Evolutionary conservation across 2,888 invertebrate species (phyloP), one percentile per base, ranked within the genome.

Genomic region (Lagria hirta): DNA sequence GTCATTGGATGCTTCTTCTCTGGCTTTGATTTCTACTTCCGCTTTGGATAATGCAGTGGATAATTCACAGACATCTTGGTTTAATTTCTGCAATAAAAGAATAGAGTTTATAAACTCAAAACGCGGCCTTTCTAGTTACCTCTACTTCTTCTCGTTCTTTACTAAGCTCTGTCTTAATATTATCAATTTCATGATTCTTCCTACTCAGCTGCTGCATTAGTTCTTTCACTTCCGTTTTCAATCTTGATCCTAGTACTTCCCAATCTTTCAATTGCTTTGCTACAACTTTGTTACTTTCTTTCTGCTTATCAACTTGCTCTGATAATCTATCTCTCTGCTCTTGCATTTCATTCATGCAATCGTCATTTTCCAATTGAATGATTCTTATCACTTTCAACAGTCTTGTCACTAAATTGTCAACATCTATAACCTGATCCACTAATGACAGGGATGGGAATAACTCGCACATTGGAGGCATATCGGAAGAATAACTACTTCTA

Each of bases 381-480:
- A 87, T 86, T 46, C 85, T 77, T 61, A 84, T 72, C 8, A 84
- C 82, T 69, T 84, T 84, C 36, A 87, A 73, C 58, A 89, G 72
- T 64, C 84, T 84, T 6, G 86, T 83, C 7, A 88, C 79, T 22
- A 85, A 74, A 68, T 83, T 83, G 71, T 88, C 88, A 10, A 84
- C 84, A 49, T 84, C 82, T 38, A 84, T 84, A 8, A 84, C 83
- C 74, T 85, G 84, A 68, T 85, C 84, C 12, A 84, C 81, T 17
- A 84, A 74, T 26, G 81, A 76, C 48, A 79, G 76, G 3, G 77
- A 75, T 3, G 78, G 73, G 57, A 77, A 77, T 54, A 76, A 75
- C 48, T 80, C 79, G 42, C 61, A 28, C 66, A 70, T 29, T 26
- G 59, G 61, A 32, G 66, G 58, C 35, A 69, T 61, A 37, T 65